phyloP scores from a whole-genome alignment of 2,888 invertebrate genomes.

The Plebejus melissa region DNA sequence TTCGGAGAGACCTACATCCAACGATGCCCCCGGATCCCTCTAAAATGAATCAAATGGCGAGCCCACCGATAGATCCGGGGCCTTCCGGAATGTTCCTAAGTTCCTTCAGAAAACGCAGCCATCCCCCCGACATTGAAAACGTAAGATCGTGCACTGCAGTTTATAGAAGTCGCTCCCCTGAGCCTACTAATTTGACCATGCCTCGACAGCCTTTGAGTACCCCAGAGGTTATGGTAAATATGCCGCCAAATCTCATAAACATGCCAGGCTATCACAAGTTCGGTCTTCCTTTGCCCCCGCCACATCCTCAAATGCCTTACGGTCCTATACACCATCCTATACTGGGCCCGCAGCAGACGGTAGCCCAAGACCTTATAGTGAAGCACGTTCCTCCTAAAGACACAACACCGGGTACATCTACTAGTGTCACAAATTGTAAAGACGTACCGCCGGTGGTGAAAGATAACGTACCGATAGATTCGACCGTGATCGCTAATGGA shows the following conservation, averaged over 20 bases:
- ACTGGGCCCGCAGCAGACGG: slow-evolving; percentile 71
- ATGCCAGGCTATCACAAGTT: slow-evolving; percentile 75
- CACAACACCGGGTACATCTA: slow-evolving; percentile 58
- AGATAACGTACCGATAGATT: slow-evolving; percentile 54
- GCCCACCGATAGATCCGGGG: slow-evolving; percentile 68
- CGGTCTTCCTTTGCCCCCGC: slow-evolving; percentile 69
- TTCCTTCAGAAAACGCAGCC: slow-evolving; percentile 77
- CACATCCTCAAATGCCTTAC: slow-evolving; percentile 66
- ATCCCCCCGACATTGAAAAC: slow-evolving; percentile 75
- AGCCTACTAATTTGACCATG: slow-evolving; percentile 72
- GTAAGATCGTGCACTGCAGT: slow-evolving; percentile 62
- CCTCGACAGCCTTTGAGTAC: slow-evolving; percentile 59
- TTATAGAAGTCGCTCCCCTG: slow-evolving; percentile 69
- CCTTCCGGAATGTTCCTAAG: slow-evolving; percentile 71
- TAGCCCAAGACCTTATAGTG: slow-evolving; percentile 74
- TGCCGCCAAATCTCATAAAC: slow-evolving; percentile 62
- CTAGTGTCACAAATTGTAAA: slow-evolving; percentile 61
- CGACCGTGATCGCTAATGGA: slow-evolving; percentile 66
- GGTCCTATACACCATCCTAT: slow-evolving; percentile 61
- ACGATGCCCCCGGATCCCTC: slow-evolving; percentile 65
- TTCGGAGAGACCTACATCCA: slow-evolving; percentile 86
- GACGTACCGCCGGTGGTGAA: slow-evolving; percentile 49
- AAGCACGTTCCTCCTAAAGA: slow-evolving; percentile 76
- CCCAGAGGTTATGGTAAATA: slow-evolving; percentile 60
- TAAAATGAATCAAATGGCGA: slow-evolving; percentile 63